Base-by-base conservation (phyloP, 1,140 invertebrate species). In the Episyrphus balteatus region DNA sequence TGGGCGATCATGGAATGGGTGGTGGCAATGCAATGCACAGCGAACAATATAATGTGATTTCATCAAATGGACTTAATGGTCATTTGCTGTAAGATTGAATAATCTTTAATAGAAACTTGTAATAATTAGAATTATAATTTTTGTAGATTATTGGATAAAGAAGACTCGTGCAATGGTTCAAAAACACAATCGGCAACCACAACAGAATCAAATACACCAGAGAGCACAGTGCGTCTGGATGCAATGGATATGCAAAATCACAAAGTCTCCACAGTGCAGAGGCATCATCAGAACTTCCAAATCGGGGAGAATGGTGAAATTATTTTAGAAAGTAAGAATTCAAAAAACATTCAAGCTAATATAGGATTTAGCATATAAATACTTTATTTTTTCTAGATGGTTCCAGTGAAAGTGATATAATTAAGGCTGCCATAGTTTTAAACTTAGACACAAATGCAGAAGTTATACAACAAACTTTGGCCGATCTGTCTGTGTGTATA, bases 41-140 rank as follows among this genome's bases (percentile, higher is more conserved):
- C 9, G 30, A 47, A 17, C 26, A 26, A 31, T 69, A 67, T 13
- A 62, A 62, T 21, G 58, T 57, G 21, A 62, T 59, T 9, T 56
- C 54, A n/a, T 65, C 70, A 38, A 74, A 73, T 43, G 73, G 74
- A 37, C 72, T 72, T 32, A 75, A 77, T 46, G 75, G 75, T 42
- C 74, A 77, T 51, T 66, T 39, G n/a, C 38, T 58, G 55, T 57
- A 61, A 32, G 55, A 50, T n/a, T n/a, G 30, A 12, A 45, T 19
- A 41, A 49, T 15, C 48, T 52, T 21, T 56, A 61, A 45, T 47
- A 50, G 15, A n/a, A n/a, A n/a, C n/a, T n/a, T n/a, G n/a, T n/a
- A 14, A 9, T 43, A 15, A 30, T 17, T 34, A 34, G n/a, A 34
- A 10, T 34, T 34, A 34, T 17, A 47, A 6, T 41, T 19, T 47